Evolutionary conservation across 2,113 vertebrate genomes (phyloP).

Genomic region (Zootoca vivipara): DNA sequence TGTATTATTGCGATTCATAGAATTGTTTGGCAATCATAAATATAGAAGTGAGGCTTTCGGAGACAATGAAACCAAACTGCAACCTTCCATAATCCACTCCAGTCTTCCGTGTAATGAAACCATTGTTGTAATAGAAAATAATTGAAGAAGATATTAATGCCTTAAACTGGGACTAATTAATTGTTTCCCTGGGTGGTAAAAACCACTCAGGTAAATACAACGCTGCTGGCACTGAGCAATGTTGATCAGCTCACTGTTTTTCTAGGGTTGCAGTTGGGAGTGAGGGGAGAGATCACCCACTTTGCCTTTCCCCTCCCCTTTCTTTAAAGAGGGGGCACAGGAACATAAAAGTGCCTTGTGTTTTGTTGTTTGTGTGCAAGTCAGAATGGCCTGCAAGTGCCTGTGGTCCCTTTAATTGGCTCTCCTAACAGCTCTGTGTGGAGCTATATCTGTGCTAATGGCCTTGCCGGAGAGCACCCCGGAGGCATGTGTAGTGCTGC

Average conservation of each 20-base stretch:
- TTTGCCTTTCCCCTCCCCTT: not conserved
- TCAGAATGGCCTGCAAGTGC: not conserved
- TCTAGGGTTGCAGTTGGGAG: not conserved
- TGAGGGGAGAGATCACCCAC: not conserved
- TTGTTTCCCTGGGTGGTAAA: slow-evolving; percentile 14
- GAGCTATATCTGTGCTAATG: slow-evolving; percentile 21
- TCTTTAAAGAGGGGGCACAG: not conserved
- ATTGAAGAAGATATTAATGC: slow-evolving; percentile 14
- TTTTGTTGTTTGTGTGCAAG: not conserved
- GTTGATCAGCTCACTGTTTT: not conserved
- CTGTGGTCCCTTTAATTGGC: slow-evolving; percentile 8
- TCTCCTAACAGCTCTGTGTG: not conserved
- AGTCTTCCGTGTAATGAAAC: slow-evolving; percentile 15
- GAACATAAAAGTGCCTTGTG: slow-evolving; percentile 30
- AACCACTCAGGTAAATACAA: slow-evolving; percentile 3
- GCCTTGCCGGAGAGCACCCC: not conserved
- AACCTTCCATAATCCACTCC: slow-evolving; percentile 5
- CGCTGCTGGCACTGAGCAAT: not conserved
- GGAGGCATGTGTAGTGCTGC: not conserved
- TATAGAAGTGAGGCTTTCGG: not conserved
- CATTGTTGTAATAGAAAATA: slow-evolving; percentile 14
- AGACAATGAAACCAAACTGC: slow-evolving; percentile 11
- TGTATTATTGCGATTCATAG: not conserved
- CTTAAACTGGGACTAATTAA: slow-evolving; percentile 21
- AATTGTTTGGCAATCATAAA: not conserved